These are phyloP conservation scores for Monopterus albus DNA, from an alignment of 2,113 vertebrate genomes.

Conservation along the genomic window DNA sequence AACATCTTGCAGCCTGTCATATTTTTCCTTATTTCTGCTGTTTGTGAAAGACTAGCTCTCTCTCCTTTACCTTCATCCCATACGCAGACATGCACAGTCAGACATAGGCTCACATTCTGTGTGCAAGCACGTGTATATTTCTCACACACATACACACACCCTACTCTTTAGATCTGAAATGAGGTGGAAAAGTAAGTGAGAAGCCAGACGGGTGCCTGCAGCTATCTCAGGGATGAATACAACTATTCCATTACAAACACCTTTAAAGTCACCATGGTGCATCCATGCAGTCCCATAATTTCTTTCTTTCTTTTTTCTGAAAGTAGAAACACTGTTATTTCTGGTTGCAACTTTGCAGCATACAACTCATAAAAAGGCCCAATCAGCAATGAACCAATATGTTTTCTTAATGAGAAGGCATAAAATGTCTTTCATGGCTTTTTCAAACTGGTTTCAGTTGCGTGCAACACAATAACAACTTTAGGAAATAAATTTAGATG, in stretches of 20 bases:
- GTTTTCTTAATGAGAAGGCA: constrained; percentile 39
- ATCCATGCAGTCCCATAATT: constrained; percentile 42
- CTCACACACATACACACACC: not conserved
- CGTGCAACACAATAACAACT: constrained; percentile 30
- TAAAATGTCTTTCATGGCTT: constrained; percentile 28
- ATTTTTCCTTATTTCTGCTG: constrained; percentile 24
- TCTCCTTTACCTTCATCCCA: constrained; percentile 41
- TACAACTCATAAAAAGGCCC: constrained; percentile 7
- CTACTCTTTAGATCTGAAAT: constrained; percentile 68
- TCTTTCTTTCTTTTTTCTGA: constrained; percentile 49
- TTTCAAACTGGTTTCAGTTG: constrained; percentile 18
- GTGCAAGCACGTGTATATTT: constrained; percentile 4
- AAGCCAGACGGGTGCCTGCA: constrained; percentile 56
- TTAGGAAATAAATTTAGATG: constrained; percentile 20
- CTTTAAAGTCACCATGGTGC: constrained; percentile 63
- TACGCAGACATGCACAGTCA: constrained; percentile 20
- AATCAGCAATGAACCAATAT: constrained; percentile 32
- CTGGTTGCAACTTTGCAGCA: constrained; percentile 27
- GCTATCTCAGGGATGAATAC: constrained; percentile 67
- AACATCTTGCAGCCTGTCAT: constrained; percentile 16
- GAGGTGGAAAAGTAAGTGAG: constrained; percentile 68
- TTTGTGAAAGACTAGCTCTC: constrained; percentile 36
- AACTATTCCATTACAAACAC: constrained; percentile 70
- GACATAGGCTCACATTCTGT: not conserved
- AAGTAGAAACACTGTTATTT: constrained; percentile 40